A percentile compares a stretch with the other conserved stretches of the same genome.
Evolutionary conservation across 2,888 invertebrate genomes (phyloP).

Genomic region (Plusia festucae): DNA sequence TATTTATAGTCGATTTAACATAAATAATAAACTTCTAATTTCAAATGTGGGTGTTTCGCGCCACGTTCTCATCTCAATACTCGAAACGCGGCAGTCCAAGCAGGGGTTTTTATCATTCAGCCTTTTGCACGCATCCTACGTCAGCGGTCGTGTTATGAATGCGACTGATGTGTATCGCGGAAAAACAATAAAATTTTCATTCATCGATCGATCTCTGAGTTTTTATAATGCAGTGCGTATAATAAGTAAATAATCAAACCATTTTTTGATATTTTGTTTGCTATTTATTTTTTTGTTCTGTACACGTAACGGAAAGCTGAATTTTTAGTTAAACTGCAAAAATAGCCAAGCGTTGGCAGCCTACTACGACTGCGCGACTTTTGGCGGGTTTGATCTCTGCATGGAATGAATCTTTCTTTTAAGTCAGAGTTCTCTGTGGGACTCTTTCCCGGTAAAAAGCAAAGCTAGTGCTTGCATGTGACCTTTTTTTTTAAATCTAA

Average conservation of each 20-base stretch:
- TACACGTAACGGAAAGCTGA: no score
- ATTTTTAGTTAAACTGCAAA: no score
- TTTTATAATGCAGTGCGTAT: not conserved
- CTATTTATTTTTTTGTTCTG: not conserved
- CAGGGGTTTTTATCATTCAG: conserved; percentile 57
- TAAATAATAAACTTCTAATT: conserved; percentile 33
- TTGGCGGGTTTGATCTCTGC: no score
- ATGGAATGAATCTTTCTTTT: no score
- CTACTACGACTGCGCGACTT: no score
- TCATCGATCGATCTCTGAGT: conserved; percentile 8
- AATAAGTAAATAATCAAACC: no score
- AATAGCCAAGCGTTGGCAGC: no score
- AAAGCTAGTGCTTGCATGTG: no score
- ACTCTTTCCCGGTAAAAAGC: no score
- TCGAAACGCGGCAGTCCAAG: conserved; percentile 43
- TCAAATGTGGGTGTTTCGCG: conserved; percentile 38
- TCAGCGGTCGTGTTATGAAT: conserved; percentile 47
- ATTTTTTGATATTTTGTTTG: not conserved
- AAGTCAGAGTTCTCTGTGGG: no score
- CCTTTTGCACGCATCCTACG: conserved; percentile 53
- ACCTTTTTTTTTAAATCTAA: no score
- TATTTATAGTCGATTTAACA: conserved; percentile 25
- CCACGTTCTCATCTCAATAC: conserved; percentile 32
- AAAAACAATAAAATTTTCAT: conserved; percentile 29
- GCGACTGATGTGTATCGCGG: conserved; percentile 28